phyloP scores from a whole-genome alignment of 2,797 vertebrate genomes.

The Pteronotus mesoamericanus region DNA sequence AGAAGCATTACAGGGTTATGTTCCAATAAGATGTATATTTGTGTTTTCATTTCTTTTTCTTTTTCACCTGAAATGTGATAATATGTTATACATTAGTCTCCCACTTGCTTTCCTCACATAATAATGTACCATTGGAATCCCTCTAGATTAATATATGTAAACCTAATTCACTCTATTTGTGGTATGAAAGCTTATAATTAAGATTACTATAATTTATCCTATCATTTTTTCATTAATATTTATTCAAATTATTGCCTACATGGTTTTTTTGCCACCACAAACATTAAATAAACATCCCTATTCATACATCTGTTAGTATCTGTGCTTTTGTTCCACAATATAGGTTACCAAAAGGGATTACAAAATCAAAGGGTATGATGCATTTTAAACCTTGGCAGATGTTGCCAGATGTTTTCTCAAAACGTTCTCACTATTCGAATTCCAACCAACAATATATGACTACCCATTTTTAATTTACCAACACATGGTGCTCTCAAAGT shows the following conservation, averaged over 20 bases:
- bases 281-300: neutral
- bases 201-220: neutral
- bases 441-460: neutral
- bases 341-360: neutral
- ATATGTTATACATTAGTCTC: neutral
- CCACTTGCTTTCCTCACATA: neutral
- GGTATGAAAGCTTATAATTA: neutral
- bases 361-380: neutral
- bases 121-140: neutral
- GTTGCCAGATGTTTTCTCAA: neutral
- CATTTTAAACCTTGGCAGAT: neutral
- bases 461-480: neutral
- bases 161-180: constrained; percentile 1
- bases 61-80: neutral
- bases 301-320: neutral
- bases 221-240: neutral
- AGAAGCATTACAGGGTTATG: neutral
- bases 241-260: neutral
- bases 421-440: neutral
- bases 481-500: neutral
- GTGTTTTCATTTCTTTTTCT: neutral
- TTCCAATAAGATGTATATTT: neutral
- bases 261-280: neutral
- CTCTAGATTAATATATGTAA: neutral
- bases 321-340: neutral